Base-by-base conservation (phyloP, 2,797 vertebrate species). In the Crax fasciolata region DNA sequence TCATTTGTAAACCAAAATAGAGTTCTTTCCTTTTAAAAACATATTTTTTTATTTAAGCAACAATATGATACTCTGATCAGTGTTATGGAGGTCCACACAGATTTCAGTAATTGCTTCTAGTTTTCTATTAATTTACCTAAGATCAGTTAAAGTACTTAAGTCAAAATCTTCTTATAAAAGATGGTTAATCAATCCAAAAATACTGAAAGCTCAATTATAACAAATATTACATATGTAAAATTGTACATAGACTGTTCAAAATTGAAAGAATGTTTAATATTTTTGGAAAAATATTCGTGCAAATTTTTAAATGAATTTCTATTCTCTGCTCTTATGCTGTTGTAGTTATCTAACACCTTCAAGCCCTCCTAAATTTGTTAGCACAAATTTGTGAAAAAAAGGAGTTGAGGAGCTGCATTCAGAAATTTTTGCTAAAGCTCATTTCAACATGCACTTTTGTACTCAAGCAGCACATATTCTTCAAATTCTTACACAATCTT, bases 81-180 rank as follows among this genome's bases (percentile, higher is more conserved):
- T 68, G 28, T 39, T 44, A 10, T 9, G 21, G 4, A 20, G 2
- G 8, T 48, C 27, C 3, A 59, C 2, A 10, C 5, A 76, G 14
- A 58, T 3, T 3, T 0, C 3, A 79, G 14, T 24, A 3, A n/a
- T 61, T 70, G 13, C 11, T 51, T 65, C 19, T 15, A 43, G 3
- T 23, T 68, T 72, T 58, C 10, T 62, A 8, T 39, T 48, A 25
- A 41, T 55, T 65, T 65, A 13, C 38, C 67, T 41, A 62, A 58
- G 3, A 20, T 65, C 35, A 13, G 3, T 25, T 85, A 41, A 57
- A 46, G 49, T 35, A 9, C 0, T 4, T 12, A n/a, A 72, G 9
- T 39, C 9, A 55, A 48, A 28, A 77, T 46, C 1, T 41, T 68
- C 13, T 39, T 65, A 13, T 27, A 54, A 66, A 66, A 80, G 9